phyloP scores from a whole-genome alignment of 1,140 invertebrate genomes.

The Tribolium madens region DNA sequence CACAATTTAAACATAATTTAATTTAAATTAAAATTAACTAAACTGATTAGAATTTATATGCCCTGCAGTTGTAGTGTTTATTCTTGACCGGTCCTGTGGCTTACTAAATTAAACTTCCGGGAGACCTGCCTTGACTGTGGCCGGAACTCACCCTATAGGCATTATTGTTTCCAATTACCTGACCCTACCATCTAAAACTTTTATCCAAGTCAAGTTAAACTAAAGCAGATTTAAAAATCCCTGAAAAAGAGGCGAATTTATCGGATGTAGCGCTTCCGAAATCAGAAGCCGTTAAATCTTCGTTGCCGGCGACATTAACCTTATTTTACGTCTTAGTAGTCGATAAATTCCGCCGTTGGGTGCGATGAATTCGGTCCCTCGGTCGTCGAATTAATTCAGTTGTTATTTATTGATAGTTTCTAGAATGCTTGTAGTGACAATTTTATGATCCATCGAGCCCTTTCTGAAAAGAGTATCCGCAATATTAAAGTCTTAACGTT shows the following conservation, averaged over 20 bases:
- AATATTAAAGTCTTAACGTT: neutral
- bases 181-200: neutral
- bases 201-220: neutral
- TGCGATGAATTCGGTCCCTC: constrained; percentile 41
- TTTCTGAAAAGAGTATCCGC: neutral
- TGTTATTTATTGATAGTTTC: constrained; percentile 47
- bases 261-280: constrained; percentile 35
- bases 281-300: constrained; percentile 48
- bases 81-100: neutral
- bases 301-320: constrained; percentile 47
- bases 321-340: constrained; percentile 52
- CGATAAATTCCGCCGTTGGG: constrained; percentile 47
- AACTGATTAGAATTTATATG: neutral
- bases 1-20: no score
- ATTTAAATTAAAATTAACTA: neutral
- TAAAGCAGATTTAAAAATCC: constrained; percentile 19
- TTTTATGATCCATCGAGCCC: neutral
- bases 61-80: neutral
- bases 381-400: constrained; percentile 42
- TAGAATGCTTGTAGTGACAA: neutral
- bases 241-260: constrained; percentile 11
- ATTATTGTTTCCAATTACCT: constrained; percentile 26
- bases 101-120: constrained; percentile 31
- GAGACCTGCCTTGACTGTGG: neutral
- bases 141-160: constrained; percentile 4